phyloP scores from a whole-genome alignment of 2,888 invertebrate species.

The Ariolimax columbianus region DNA sequence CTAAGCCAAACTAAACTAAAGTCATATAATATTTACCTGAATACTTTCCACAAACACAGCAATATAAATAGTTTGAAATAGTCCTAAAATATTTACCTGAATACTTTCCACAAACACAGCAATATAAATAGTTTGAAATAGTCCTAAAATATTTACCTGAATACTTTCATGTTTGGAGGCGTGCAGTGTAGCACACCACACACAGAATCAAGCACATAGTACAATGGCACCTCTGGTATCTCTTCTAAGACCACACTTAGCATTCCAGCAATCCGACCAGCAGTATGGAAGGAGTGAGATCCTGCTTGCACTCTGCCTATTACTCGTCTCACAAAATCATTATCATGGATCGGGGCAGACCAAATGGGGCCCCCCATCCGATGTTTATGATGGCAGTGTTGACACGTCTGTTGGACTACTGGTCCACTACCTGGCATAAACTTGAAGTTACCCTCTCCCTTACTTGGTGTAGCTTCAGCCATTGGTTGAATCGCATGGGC shows the following conservation, averaged over 20 bases:
- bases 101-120: too few relatives aligned
- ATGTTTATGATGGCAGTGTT: constrained; percentile 87
- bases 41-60: too few relatives aligned
- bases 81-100: too few relatives aligned
- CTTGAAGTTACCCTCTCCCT: constrained; percentile 79
- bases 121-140: too few relatives aligned
- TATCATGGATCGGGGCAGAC: constrained; percentile 90
- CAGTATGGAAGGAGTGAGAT: constrained; percentile 83
- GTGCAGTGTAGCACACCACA: constrained; percentile 84
- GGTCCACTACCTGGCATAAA: constrained; percentile 87
- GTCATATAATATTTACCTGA: too few relatives aligned
- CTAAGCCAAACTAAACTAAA: too few relatives aligned
- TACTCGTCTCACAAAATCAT: constrained; percentile 86
- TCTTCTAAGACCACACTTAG: constrained; percentile 88
- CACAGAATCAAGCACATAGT: constrained; percentile 89
- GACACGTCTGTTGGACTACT: constrained; percentile 84
- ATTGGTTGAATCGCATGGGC: constrained; percentile 87
- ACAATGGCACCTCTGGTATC: constrained; percentile 89
- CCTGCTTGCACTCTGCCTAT: constrained; percentile 78
- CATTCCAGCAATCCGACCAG: constrained; percentile 83
- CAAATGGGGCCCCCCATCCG: constrained; percentile 95
- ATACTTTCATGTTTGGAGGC: constrained; percentile 70
- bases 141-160: constrained; percentile 82
- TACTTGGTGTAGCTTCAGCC: constrained; percentile 80
- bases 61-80: too few relatives aligned